Evolutionary conservation across 1,140 invertebrate genomes (phyloP), one percentile per base, ranked within the genome.

Genomic region (Sminthurides bifidus): DNA sequence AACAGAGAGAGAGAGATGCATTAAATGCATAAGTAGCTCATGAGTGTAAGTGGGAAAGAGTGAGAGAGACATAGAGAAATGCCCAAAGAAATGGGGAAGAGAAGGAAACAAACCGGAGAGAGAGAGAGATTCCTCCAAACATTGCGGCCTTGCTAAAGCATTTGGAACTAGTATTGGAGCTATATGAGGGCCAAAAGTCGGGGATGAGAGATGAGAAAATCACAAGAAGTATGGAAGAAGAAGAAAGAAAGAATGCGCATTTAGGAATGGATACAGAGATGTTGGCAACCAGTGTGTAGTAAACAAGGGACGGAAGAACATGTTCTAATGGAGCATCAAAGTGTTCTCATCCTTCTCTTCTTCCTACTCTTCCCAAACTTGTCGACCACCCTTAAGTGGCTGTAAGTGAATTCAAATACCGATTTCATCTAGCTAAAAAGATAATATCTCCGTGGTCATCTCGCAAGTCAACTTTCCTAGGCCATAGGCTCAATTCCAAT

Each of bases 401-500:
- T 49, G 46, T 49, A 49, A 49, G 46, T 49, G 10, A 8, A n/a
- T 31, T 49, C 8, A 49, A 43, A 23, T 43, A n/a, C n/a, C n/a
- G 41, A 43, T 43, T 43, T 43, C 41, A 6, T 17, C 41, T 43
- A 15, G 6, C 24, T 43, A n/a, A n/a, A n/a, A n/a, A n/a, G n/a
- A n/a, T n/a, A n/a, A n/a, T n/a, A n/a, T n/a, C n/a, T n/a, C n/a
- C n/a, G n/a, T n/a, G n/a, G n/a, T n/a, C n/a, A n/a, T n/a, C n/a
- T n/a, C n/a, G n/a, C n/a, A n/a, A n/a, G n/a, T n/a, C n/a, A n/a
- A n/a, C n/a, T n/a, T n/a, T n/a, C n/a, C n/a, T n/a, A n/a, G n/a
- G n/a, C n/a, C n/a, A n/a, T n/a, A n/a, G n/a, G n/a, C n/a, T n/a
- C n/a, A n/a, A n/a, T n/a, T n/a, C n/a, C n/a, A n/a, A n/a, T n/a